These are phyloP conservation scores for Pangasius larnaudii DNA, from an alignment of 2,797 vertebrate genomes.

Conservation along the genomic window DNA sequence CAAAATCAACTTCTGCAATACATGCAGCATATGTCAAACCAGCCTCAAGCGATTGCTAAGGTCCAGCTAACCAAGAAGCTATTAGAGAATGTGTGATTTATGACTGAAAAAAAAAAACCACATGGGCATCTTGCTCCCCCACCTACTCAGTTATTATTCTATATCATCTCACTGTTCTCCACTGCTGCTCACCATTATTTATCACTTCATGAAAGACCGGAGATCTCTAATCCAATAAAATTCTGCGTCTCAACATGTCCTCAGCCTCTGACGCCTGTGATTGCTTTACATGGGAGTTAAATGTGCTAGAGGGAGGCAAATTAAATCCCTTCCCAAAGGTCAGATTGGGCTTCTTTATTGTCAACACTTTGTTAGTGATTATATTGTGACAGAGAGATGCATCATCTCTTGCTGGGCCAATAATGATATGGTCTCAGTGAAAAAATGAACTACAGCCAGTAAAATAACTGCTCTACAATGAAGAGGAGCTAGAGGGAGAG, in stretches of 20 bases:
- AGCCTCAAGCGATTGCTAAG: conserved; percentile 27
- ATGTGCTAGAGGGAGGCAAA: conserved; percentile 56
- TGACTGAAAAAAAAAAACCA: conserved; percentile 26
- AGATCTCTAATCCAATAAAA: conserved; percentile 61
- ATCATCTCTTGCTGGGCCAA: conserved; percentile 37
- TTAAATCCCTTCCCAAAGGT: conserved; percentile 62
- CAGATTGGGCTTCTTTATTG: conserved; percentile 57
- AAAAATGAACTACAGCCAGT: background rate
- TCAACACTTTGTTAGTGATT: conserved; percentile 59
- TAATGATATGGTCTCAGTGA: conserved; percentile 36
- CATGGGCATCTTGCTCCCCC: conserved; percentile 41
- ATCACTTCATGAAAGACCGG: conserved; percentile 56
- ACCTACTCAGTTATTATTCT: conserved; percentile 52
- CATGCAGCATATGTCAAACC: conserved; percentile 29
- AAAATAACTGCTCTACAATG: conserved; percentile 15
- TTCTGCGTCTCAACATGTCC: conserved; percentile 44
- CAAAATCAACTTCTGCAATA: conserved; percentile 11
- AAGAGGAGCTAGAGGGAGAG: background rate
- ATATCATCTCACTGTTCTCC: conserved; percentile 48
- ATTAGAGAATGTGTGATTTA: conserved; percentile 45
- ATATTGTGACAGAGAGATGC: conserved; percentile 49
- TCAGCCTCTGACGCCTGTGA: conserved; percentile 44
- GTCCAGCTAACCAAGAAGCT: conserved; percentile 35
- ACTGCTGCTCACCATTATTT: conserved; percentile 54
- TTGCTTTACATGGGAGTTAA: conserved; percentile 59